phyloP scores from a whole-genome alignment of 2,888 invertebrate species.

The Cephus spinipes region DNA sequence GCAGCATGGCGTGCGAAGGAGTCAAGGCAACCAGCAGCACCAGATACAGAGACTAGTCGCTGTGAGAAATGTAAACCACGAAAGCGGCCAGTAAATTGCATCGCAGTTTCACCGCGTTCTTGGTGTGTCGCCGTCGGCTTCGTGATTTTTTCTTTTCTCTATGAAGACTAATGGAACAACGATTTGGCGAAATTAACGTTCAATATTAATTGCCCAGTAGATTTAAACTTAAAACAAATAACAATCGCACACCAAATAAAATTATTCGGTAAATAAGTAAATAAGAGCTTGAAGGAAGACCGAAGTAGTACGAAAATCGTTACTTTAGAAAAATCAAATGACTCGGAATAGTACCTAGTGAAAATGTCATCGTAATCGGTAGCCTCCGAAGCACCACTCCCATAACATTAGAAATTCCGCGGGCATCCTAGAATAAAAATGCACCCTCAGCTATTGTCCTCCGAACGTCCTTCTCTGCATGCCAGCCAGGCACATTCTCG shows the following conservation, averaged over 20 bases:
- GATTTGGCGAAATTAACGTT: not conserved
- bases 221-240: not conserved
- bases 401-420: conserved; percentile 49
- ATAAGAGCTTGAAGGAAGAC: not conserved
- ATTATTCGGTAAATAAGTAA: not conserved
- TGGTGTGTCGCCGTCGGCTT: not conserved
- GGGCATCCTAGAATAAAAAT: conserved; percentile 50
- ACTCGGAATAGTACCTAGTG: not conserved
- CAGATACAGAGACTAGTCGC: not conserved
- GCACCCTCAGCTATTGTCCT: conserved; percentile 53
- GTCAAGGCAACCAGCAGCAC: not conserved
- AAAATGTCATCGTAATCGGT: not conserved
- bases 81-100: not conserved
- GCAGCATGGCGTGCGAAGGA: not conserved
- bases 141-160: not conserved
- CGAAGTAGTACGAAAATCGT: too few relatives aligned
- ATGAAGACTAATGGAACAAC: not conserved
- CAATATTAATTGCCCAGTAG: not conserved
- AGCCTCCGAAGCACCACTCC: conserved; percentile 38
- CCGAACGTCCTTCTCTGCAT: conserved; percentile 37
- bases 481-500: conserved; percentile 43
- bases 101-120: not conserved
- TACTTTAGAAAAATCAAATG: not conserved
- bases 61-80: not conserved
- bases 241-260: not conserved